Conservation (phyloP, 2,113 vertebrate species). For the Peromyscus californicus region DNA sequence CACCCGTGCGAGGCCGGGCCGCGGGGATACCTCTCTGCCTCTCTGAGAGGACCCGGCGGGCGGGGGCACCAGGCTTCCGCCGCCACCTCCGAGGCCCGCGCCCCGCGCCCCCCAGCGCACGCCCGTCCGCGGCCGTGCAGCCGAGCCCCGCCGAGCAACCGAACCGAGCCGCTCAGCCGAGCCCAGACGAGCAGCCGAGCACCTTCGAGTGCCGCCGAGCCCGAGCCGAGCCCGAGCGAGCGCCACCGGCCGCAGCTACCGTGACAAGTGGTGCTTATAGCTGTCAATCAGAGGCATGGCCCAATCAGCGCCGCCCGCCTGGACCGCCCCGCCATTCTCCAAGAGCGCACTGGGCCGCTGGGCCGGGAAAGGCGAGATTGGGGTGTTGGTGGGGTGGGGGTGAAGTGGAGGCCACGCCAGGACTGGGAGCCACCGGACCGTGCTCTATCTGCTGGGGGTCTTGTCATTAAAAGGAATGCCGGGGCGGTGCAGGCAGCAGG, state of each 20-base stretch:
- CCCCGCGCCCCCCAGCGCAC: conserved; percentile 68
- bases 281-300: conserved; percentile 18
- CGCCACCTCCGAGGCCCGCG: conserved; percentile 64
- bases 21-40: conserved; percentile 40
- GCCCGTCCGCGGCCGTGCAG: conserved; percentile 68
- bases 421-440: neutral
- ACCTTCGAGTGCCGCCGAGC: conserved; percentile 3
- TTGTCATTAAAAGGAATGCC: neutral
- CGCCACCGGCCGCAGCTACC: neutral
- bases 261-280: conserved; percentile 3
- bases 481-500: neutral
- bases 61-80: conserved; percentile 72
- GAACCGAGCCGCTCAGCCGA: conserved; percentile 64
- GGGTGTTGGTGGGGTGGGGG: neutral
- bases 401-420: neutral
- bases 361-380: neutral
- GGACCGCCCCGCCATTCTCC: neutral
- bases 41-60: conserved; percentile 64
- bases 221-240: conserved; percentile 55
- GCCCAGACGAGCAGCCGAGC: conserved; percentile 42
- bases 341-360: neutral
- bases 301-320: neutral
- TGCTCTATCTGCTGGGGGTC: neutral
- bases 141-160: conserved; percentile 61
- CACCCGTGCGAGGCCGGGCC: conserved; percentile 42